Base-by-base conservation (phyloP, 1,140 invertebrate genomes). In the Zaprionus africanus region DNA sequence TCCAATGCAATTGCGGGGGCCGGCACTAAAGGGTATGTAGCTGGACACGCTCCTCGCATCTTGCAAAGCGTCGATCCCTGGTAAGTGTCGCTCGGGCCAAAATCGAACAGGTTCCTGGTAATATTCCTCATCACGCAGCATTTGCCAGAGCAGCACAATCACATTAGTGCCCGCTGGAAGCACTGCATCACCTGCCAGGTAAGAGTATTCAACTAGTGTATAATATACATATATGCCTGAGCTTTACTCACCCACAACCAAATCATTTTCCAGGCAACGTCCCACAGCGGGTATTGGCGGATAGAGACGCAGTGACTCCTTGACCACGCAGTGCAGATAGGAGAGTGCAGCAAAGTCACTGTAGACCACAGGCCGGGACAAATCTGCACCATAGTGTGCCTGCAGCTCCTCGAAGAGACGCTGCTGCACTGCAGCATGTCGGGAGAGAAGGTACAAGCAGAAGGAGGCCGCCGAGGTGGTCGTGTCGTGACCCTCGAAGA, bases 1-100 rank as follows among this genome's bases (percentile, higher is more conserved):
- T 0, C 96, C 96, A 70, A 97, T 96, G 75, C 96, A 97, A 87
- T 96, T 96, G 49, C 96, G 94, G 1, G 94, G 93, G 3, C 96
- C 96, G 49, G 96, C 96, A 58, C 96, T 96, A 78, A 97, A 97
- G 2, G 96, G 95, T 43, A 97, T 92, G 90, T 95, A 69, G 57
- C 77, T 81, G 19, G 62, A 79, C 22, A 57, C 43, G 5, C 7
- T 24, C 13, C 57, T 46, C n/a, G 7, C 63, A 5, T 15, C 2
- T 36, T 19, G 34, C 6, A 43, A 6, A 2, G 53, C 12, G 34
- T 57, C 9, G 34, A 41, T 56, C 4, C 19, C 19, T 6, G 41
- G 57, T 17, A 77, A 36, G 31, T 73, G 78, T 75, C 95, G 93
- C 36, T 96, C 95, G 0, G 96, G 95, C 91, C 95, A 92, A 78